Evolutionary conservation across 2,113 vertebrate species (phyloP).

Genomic region (Clinocottus analis): DNA sequence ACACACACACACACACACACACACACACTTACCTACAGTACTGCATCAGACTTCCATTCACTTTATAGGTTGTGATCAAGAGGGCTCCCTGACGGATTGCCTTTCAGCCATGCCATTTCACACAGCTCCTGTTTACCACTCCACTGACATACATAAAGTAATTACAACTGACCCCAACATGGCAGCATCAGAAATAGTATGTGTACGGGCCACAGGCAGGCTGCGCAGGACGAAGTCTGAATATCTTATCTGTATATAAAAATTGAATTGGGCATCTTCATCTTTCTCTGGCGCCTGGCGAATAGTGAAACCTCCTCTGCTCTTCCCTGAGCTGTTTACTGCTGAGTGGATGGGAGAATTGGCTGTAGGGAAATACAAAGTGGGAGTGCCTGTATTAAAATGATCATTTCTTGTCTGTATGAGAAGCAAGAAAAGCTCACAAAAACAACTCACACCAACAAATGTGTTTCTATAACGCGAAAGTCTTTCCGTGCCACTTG

Average conservation of each 20-base stretch:
- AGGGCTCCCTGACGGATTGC: constrained; percentile 59
- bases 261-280: constrained; percentile 28
- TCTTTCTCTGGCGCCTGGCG: not conserved
- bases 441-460: constrained; percentile 17
- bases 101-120: constrained; percentile 53
- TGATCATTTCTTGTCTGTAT: constrained; percentile 14
- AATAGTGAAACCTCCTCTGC: constrained; percentile 16
- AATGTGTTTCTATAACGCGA: constrained; percentile 22
- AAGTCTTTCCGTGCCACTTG: constrained; percentile 13
- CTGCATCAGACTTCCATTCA: constrained; percentile 31
- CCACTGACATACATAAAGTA: constrained; percentile 40
- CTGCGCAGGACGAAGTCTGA: not conserved
- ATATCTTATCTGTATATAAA: constrained; percentile 17
- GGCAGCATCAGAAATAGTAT: not conserved
- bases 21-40: no score
- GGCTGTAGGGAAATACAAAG: constrained; percentile 14
- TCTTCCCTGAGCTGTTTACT: constrained; percentile 11
- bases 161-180: constrained; percentile 47
- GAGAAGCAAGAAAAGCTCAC: constrained; percentile 15
- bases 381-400: constrained; percentile 31
- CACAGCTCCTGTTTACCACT: constrained; percentile 30
- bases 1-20: no score
- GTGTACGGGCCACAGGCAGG: not conserved
- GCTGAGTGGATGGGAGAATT: constrained; percentile 19
- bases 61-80: constrained; percentile 54